These are phyloP conservation scores for Myioborus melanocephalus DNA, from an alignment of 2,797 vertebrate species.

Conservation along the genomic window DNA sequence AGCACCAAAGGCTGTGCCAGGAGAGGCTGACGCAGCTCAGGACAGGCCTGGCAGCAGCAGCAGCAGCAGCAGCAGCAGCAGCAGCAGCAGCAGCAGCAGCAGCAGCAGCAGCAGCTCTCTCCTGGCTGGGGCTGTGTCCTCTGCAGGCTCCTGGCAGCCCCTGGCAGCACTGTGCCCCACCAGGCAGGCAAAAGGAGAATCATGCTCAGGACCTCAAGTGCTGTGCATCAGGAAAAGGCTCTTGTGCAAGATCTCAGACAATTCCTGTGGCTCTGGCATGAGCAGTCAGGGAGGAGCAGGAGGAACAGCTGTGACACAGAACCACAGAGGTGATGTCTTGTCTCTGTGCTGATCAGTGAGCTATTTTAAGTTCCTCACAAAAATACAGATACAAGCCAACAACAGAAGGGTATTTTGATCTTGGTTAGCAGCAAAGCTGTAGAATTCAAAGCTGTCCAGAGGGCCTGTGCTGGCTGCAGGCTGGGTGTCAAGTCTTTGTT, in stretches of 20 bases:
- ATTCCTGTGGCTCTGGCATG: background rate
- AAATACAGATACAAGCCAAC: background rate
- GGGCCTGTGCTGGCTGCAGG: background rate
- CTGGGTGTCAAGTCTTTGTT: background rate
- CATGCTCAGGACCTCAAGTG: background rate
- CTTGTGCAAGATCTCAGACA: background rate
- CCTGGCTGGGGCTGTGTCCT: background rate
- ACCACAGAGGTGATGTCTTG: background rate
- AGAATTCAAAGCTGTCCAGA: background rate
- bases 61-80: too few species aligned
- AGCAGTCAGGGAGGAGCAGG: background rate
- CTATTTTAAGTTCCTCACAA: background rate
- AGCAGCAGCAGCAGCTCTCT: background rate
- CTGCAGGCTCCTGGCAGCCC: background rate
- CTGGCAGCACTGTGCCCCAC: background rate
- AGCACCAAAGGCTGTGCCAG: background rate
- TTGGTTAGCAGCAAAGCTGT: background rate
- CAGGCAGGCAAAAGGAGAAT: background rate
- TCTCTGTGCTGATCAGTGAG: background rate
- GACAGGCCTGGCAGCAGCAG: background rate
- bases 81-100: background rate
- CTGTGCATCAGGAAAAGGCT: background rate
- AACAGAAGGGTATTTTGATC: background rate
- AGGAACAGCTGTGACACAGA: background rate
- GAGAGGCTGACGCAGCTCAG: background rate